These are phyloP conservation scores for Teleogryllus occipitalis DNA, from an alignment of 1,140 invertebrate species.

Conservation along the genomic window DNA sequence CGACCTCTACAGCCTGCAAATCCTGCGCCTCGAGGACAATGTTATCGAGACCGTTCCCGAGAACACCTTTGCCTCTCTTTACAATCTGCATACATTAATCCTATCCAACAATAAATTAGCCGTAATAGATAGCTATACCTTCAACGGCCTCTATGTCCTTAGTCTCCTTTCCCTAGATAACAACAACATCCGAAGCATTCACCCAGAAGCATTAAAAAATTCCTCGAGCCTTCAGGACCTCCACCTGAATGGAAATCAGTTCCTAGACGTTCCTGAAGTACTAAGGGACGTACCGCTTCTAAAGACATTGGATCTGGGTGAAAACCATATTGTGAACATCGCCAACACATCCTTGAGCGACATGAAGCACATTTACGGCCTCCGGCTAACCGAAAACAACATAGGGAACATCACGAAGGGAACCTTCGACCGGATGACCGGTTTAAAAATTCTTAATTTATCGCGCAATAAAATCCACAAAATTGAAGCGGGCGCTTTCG, in stretches of 20 bases:
- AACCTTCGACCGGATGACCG: slow-evolving; percentile 71
- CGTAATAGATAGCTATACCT: slow-evolving; percentile 63
- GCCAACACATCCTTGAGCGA: slow-evolving; percentile 70
- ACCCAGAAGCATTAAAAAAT: slow-evolving; percentile 72
- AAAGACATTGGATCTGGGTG: slow-evolving; percentile 78
- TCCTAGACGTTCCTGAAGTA: slow-evolving; percentile 75
- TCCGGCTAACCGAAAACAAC: slow-evolving; percentile 79
- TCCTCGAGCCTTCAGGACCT: slow-evolving; percentile 77
- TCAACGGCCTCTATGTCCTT: slow-evolving; percentile 68
- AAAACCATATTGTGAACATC: slow-evolving; percentile 78
- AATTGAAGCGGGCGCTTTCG: slow-evolving; percentile 78
- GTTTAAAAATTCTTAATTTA: slow-evolving; percentile 79
- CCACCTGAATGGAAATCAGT: slow-evolving; percentile 79
- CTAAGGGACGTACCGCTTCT: slow-evolving; percentile 68
- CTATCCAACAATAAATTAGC: slow-evolving; percentile 79
- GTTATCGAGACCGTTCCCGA: slow-evolving; percentile 69
- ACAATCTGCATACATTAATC: slow-evolving; percentile 75
- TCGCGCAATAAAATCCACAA: slow-evolving; percentile 77
- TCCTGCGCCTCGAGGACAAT: slow-evolving; percentile 74
- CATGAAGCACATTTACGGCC: slow-evolving; percentile 71
- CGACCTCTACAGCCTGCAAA: slow-evolving; percentile 71
- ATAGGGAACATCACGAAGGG: slow-evolving; percentile 78
- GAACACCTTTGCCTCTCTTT: slow-evolving; percentile 70
- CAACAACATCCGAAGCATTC: slow-evolving; percentile 68
- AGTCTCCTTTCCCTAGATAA: slow-evolving; percentile 74